Evolutionary conservation across 2,888 invertebrate genomes (phyloP), one percentile per base, ranked within the genome.

Genomic region (Pammene fasciana): DNA sequence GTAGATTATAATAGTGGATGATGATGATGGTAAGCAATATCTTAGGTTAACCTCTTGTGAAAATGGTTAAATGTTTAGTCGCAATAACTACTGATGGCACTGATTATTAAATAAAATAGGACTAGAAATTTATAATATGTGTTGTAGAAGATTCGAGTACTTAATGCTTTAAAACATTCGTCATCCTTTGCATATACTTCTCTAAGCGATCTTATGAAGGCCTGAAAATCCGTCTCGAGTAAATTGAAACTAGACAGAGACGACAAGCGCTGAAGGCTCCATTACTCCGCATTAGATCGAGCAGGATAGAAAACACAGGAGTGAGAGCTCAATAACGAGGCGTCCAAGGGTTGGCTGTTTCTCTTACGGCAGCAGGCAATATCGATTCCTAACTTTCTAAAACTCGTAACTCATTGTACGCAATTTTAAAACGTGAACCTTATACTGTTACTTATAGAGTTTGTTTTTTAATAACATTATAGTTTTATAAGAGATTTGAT

Each of bases 281-380:
- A 72, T 68, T 65, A 72, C 78, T 76, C 67, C 75, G 66, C 60
- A 54, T 68, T 70, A 10, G 88, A 72, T 74, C 38, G 85, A 90
- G 76, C 82, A 77, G 79, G 89, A 89, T 74, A 70, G 78, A 75
- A 73, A 72, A 68, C 78, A 76, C 84, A 80, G 87, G 90, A 87
- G 92, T 93, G 92, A 93, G 93, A 92, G 92, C 86, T 90, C 90
- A 93, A 93, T 93, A 93, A 93, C 93, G 93, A 93, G 92, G 83
- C 85, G 84, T 84, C 91, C 92, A 92, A 93, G 92, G 90, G 92
- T 92, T 90, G 90, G 90, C 86, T 90, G 91, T 92, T 92, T 90
- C 91, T 91, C 89, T 89, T 86, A 86, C 86, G 82, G 85, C 82
- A 81, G 79, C 79, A 85, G 81, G 89, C 90, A 92, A 62, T 62